Conservation (phyloP, 1,140 invertebrate species). For the Cardiocondyla obscurior region DNA sequence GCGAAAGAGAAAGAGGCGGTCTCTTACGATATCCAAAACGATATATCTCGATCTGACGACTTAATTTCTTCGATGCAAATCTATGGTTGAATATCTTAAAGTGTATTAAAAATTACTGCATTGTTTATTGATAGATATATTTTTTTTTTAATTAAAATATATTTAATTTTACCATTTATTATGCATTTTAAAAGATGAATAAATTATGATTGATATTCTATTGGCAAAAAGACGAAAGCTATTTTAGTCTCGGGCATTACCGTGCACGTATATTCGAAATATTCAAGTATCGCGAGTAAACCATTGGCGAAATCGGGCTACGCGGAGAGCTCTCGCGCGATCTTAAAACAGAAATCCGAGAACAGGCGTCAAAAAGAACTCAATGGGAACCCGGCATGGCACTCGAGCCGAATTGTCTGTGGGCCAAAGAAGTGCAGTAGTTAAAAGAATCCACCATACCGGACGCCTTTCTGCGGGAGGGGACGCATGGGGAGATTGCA, state of each 20-base stretch:
- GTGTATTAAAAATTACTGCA: not conserved
- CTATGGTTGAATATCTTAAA: not conserved
- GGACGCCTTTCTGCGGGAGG: conserved; percentile 2
- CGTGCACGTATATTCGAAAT: not conserved
- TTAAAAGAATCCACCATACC: conserved; percentile 72
- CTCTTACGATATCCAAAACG: conserved; percentile 6
- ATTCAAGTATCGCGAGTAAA: not conserved
- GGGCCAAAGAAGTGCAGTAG: conserved; percentile 61
- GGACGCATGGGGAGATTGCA: conserved; percentile 65
- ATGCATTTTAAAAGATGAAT: no score
- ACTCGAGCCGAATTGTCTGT: conserved; percentile 45
- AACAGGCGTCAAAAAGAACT: conserved; percentile 14
- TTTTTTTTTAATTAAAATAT: no score
- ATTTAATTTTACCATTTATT: no score
- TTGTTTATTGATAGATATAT: conserved; percentile 3
- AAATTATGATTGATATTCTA: no score
- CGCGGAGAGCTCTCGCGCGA: not conserved
- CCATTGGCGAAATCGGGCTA: not conserved
- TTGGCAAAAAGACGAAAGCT: not conserved
- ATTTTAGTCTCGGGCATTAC: not conserved
- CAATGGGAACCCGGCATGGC: conserved; percentile 13
- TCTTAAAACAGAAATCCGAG: conserved; percentile 21
- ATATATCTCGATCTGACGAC: conserved; percentile 16
- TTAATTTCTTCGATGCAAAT: conserved; percentile 21
- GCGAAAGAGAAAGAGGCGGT: conserved; percentile 38